Evolutionary conservation across 2,797 vertebrate genomes (phyloP).

Genomic region (Cygnus olor): DNA sequence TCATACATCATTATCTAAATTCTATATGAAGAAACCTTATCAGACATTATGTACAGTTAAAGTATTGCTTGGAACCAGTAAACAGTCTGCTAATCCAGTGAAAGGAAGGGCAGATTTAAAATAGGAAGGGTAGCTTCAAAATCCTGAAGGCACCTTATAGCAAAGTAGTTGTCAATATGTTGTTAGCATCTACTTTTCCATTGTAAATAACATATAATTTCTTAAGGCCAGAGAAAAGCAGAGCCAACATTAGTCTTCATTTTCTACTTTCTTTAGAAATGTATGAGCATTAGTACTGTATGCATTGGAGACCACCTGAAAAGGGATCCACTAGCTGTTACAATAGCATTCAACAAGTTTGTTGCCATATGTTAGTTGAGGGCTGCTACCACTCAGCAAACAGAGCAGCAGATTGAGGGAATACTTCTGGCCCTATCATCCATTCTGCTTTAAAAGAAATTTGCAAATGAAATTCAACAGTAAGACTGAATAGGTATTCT

Average conservation of each 20-base stretch:
- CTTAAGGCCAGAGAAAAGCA: neutral
- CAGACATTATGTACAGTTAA: neutral
- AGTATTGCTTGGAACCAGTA: neutral
- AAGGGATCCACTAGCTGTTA: neutral
- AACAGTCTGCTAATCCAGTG: neutral
- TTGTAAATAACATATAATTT: accelerated
- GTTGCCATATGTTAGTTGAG: neutral
- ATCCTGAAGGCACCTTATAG: neutral
- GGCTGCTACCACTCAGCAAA: neutral
- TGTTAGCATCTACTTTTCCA: neutral
- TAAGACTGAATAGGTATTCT: neutral
- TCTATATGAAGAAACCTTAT: neutral
- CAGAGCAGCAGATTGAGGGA: neutral
- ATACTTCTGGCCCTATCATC: neutral
- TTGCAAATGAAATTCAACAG: neutral
- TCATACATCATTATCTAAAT: neutral
- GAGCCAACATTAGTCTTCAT: neutral
- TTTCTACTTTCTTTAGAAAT: neutral
- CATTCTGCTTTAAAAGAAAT: neutral
- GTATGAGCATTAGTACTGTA: neutral
- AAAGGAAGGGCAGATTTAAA: neutral
- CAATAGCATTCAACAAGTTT: neutral
- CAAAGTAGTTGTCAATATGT: neutral
- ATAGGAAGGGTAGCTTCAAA: neutral
- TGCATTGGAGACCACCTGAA: neutral